Base-by-base conservation (phyloP, 2,797 vertebrate species). In the Lepilemur ruficaudatus region DNA sequence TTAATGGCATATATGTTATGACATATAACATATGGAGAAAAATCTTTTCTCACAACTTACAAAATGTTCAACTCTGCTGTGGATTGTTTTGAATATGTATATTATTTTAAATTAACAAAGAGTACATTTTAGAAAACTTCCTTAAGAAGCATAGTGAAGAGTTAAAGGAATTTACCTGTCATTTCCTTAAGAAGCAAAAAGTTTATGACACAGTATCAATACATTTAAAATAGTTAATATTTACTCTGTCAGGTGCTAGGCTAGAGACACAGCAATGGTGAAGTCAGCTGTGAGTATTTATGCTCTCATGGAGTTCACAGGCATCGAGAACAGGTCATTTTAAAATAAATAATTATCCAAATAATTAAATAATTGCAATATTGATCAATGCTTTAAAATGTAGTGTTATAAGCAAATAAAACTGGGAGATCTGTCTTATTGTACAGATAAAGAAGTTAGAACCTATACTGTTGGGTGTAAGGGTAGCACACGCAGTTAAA, bases 321-420 rank as follows among this genome's bases (percentile, higher is more conserved):
- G 14, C 43, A 83, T 76, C 20, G n/a, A 72, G 38, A 57, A 41
- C 22, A 78, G 9, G 20, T 67, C 55, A 52, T 59, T 93, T 93
- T 67, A 84, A 93, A 89, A 84, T 89, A 87, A 82, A 70, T 84
- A 57, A 35, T 80, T 81, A 84, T 41, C 35, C 18, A 92, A 67
- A 43, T 59, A 89, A 92, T 80, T 85, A 73, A 67, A 85, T 67
- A 67, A 23, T 50, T 89, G 30, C n/a, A 80, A 6, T 67, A 69
- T 38, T 82, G 46, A 63, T 41, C 38, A 65, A 50, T 72, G 55
- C 38, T 97, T 94, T 91, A 69, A 81, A 75, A 82, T 72, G 43
- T 35, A 93, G 2, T 79, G 30, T 55, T 80, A 43, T 89, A 30
- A 82, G 6, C 35, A 76, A 91, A 78, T 91, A 5, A 93, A 70